phyloP scores from a whole-genome alignment of 2,888 invertebrate genomes.

The Seira sanloemensis region DNA sequence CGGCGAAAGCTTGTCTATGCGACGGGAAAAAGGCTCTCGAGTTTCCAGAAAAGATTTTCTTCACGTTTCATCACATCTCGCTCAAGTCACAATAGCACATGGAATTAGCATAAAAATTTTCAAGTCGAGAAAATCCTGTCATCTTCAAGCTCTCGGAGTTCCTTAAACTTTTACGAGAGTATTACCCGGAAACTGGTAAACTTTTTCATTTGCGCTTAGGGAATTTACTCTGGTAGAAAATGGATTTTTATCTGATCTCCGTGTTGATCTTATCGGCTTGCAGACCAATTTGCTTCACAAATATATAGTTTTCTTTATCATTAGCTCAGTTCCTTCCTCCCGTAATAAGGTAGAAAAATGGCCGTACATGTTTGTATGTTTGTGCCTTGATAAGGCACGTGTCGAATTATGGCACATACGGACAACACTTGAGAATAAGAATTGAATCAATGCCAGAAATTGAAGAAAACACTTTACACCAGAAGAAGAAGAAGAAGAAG shows the following conservation, averaged over 20 bases:
- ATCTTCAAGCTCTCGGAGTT: constrained; percentile 28
- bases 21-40: constrained; percentile 36
- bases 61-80: neutral
- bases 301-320: constrained; percentile 8
- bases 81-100: neutral
- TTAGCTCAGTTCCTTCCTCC: constrained; percentile 24
- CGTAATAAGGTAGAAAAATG: constrained; percentile 13
- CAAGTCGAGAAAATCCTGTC: constrained; percentile 46
- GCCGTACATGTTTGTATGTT: constrained; percentile 1
- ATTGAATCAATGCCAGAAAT: constrained; percentile 41
- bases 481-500: neutral
- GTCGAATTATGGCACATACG: constrained; percentile 48
- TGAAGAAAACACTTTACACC: neutral
- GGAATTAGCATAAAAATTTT: constrained; percentile 43
- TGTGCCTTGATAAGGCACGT: constrained; percentile 41
- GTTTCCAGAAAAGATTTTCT: constrained; percentile 23
- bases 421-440: constrained; percentile 38
- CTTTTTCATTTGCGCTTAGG: constrained; percentile 40
- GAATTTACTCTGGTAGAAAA: constrained; percentile 33
- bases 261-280: constrained; percentile 29
- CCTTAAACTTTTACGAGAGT: constrained; percentile 35
- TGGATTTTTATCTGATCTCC: constrained; percentile 27
- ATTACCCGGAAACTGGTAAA: constrained; percentile 32
- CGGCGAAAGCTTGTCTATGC: constrained; percentile 28
- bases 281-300: constrained; percentile 35